Conservation (phyloP, 2,113 vertebrate genomes). For the Myrmophylax atrothorax region DNA sequence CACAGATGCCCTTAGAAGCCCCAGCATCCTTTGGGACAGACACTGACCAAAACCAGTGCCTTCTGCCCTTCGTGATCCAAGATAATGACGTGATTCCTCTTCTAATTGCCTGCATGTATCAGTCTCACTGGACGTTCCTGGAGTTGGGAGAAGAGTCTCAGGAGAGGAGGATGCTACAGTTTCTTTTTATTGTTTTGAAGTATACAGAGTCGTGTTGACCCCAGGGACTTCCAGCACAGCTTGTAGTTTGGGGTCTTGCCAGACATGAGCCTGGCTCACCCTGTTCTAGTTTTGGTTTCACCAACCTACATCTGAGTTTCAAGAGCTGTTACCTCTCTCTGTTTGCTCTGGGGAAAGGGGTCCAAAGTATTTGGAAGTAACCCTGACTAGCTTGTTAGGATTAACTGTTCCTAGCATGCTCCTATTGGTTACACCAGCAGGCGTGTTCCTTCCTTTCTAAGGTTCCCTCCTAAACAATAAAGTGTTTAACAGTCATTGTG, state of each 20-base stretch:
- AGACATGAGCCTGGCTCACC: not conserved
- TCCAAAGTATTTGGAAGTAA: not conserved
- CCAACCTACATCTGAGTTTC: not conserved
- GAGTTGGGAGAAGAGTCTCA: not conserved
- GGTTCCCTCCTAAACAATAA: conserved; percentile 59
- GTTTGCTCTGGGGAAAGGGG: not conserved
- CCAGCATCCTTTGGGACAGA: conserved; percentile 40
- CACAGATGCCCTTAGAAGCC: not conserved
- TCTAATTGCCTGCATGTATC: conserved; percentile 32
- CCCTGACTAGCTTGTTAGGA: conserved; percentile 17
- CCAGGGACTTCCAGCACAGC: not conserved
- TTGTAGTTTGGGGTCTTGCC: not conserved
- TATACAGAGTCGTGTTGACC: not conserved
- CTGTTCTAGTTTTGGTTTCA: conserved; percentile 5
- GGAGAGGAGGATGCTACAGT: not conserved
- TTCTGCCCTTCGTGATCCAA: conserved; percentile 39
- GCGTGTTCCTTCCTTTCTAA: not conserved
- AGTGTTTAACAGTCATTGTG: conserved; percentile 43
- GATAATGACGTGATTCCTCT: not conserved
- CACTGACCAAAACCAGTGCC: conserved; percentile 56
- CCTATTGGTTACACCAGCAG: not conserved
- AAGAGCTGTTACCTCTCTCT: not conserved
- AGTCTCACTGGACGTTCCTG: not conserved
- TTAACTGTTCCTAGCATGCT: conserved; percentile 30
- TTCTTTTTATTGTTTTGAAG: not conserved